Base-by-base conservation (phyloP, 2,888 invertebrate genomes). In the Eupithecia insigniata region DNA sequence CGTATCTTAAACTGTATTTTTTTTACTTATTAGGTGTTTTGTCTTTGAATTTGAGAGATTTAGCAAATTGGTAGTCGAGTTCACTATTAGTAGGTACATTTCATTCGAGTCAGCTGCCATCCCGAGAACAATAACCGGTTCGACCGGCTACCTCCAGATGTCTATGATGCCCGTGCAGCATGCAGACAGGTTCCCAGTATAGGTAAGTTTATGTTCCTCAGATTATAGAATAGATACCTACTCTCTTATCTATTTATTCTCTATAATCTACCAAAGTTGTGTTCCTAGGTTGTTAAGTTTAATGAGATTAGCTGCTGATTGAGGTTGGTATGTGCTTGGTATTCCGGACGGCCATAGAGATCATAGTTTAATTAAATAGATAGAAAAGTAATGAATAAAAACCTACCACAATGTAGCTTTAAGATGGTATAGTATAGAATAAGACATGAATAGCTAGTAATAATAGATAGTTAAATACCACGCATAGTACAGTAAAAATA, bases 51-150 rank as follows among this genome's bases (percentile, higher is more conserved):
- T 14, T 26, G 55, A 55, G 26, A 26, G 5, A 55, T 55, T 55
- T 26, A 14, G 55, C 55, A 55, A 55, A 26, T 26, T 22, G 55
- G 22, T 55, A 55, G 55, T 55, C 26, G 26, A 55, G 55, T 55
- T 22, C 55, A 55, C 26, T 4, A 55, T 55, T 55, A 26, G 22
- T 51, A 22, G 5, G 2, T n/a, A 60, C 51, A 61, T 67, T 67
- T 39, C 55, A 34, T 32, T 34, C 32, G n/a, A 34, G 60, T 60
- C 18, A 28, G 30, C 30, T 30, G 60, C 60, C 30, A 60, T 60
- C 60, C 60, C 60, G 12, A 60, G 28, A 55, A 68, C 51, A 61
- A 66, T 66, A 72, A 72, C 72, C 69, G 66, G 72, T 66, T 66
- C 39, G 34, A 72, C 72, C 72, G 72, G 69, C 66, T 72, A 58